phyloP scores from a whole-genome alignment of 2,113 vertebrate genomes.

The Platichthys flesus region DNA sequence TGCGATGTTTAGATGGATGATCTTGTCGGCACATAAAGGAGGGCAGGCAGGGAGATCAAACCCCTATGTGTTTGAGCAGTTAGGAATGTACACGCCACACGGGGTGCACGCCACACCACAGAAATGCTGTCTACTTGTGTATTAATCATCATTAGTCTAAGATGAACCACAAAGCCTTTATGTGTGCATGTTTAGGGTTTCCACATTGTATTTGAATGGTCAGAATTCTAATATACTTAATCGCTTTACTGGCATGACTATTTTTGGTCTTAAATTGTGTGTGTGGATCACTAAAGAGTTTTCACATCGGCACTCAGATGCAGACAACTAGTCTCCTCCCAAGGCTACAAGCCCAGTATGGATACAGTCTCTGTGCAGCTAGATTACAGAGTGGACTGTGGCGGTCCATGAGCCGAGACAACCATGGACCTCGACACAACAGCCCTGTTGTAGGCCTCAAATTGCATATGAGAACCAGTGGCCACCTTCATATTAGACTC shows the following conservation, averaged over 20 bases:
- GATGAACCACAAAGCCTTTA: conserved; percentile 52
- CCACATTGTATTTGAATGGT: conserved; percentile 52
- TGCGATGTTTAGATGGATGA: conserved; percentile 27
- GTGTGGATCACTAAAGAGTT: conserved; percentile 52
- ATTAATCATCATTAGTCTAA: conserved; percentile 63
- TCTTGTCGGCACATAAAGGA: conserved; percentile 21
- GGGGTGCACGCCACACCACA: conserved; percentile 64
- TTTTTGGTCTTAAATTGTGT: conserved; percentile 65
- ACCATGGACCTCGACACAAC: conserved; percentile 47
- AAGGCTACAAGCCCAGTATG: conserved; percentile 62
- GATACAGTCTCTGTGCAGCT: conserved; percentile 51
- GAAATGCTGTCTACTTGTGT: conserved; percentile 56
- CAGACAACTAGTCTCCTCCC: conserved; percentile 73
- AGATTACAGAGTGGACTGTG: conserved; percentile 75
- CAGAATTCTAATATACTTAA: conserved; percentile 51
- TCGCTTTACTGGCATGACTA: conserved; percentile 55
- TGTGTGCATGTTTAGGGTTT: conserved; percentile 56
- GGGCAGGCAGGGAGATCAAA: conserved; percentile 41
- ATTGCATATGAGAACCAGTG: conserved; percentile 55
- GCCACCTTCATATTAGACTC: conserved; percentile 54
- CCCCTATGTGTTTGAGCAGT: conserved; percentile 33
- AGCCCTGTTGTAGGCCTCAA: conserved; percentile 46
- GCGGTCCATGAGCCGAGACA: conserved; percentile 60
- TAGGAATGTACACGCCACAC: conserved; percentile 55
- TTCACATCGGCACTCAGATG: conserved; percentile 47